phyloP scores from a whole-genome alignment of 2,888 invertebrate species.

The Halictus quadricinctus region DNA sequence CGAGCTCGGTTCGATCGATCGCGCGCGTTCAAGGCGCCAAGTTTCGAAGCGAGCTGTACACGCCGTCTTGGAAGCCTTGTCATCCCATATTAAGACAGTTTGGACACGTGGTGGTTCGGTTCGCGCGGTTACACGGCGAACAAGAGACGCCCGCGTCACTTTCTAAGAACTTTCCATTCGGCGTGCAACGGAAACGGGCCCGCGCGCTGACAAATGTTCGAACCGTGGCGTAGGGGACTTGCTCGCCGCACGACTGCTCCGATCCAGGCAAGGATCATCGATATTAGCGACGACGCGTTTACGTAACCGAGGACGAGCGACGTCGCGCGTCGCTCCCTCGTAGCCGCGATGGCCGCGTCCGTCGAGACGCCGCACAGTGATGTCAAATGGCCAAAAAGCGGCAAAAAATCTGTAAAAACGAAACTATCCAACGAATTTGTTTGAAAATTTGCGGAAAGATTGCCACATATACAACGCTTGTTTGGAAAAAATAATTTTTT shows the following conservation, averaged over 20 bases:
- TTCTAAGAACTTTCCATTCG: constrained; percentile 53
- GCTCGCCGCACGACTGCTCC: no score
- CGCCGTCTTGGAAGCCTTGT: background rate
- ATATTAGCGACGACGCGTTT: constrained; percentile 69
- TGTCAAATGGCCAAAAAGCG: no score
- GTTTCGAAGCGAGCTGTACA: background rate
- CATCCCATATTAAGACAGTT: background rate
- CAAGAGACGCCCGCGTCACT: constrained; percentile 33
- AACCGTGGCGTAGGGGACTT: background rate
- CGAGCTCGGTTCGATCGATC: background rate
- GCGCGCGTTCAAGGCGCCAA: background rate
- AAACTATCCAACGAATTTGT: no score
- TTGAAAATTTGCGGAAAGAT: no score
- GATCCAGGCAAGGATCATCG: constrained; percentile 48
- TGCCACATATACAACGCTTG: no score
- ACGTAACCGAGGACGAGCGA: constrained; percentile 79
- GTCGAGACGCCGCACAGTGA: no score
- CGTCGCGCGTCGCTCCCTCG: constrained; percentile 73
- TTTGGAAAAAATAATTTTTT: no score
- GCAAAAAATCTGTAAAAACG: no score
- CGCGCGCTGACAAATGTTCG: constrained; percentile 20
- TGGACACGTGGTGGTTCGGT: background rate
- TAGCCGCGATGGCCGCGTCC: constrained; percentile 28
- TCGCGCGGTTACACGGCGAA: constrained; percentile 39
- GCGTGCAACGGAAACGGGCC: constrained; percentile 26